A percentile compares a stretch with the other conserved stretches of the same genome.
Conservation (phyloP, 2,888 invertebrate genomes). For the Aspidiotus destructor region DNA sequence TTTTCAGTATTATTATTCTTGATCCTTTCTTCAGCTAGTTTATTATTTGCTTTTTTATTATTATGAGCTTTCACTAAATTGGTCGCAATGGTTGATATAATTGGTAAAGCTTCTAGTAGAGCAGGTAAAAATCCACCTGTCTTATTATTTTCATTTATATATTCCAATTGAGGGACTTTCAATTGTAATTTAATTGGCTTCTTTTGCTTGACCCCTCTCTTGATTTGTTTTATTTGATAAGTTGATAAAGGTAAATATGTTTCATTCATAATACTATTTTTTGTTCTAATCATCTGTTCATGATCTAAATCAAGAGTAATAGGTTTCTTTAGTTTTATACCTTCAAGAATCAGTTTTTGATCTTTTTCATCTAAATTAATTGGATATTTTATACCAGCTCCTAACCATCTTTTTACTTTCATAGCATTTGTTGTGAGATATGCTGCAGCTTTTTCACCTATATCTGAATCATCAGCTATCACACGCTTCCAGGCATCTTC, state of each 20-base stretch:
- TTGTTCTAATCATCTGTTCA: conserved; percentile 4
- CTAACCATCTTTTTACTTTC: conserved; percentile 30
- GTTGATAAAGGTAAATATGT: conserved; percentile 13
- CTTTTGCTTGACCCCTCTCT: conserved; percentile 3
- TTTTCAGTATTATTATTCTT: conserved; percentile 7
- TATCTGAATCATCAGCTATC: conserved; percentile 26
- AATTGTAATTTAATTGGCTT: conserved; percentile 4
- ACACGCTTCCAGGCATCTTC: conserved; percentile 33
- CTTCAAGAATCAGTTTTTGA: conserved; percentile 14
- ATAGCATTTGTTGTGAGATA: conserved; percentile 24
- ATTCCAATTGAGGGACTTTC: conserved; percentile 1
- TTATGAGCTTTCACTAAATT: conserved; percentile 8
- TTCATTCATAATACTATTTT: conserved; percentile 1
- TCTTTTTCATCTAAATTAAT: conserved; percentile 9
- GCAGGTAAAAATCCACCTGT: conserved; percentile 13
- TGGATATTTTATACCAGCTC: conserved; percentile 21
- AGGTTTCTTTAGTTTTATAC: conserved; percentile 6
- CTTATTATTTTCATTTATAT: conserved; percentile 1
- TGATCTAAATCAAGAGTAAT: conserved; percentile 4
- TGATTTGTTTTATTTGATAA: conserved; percentile 15
- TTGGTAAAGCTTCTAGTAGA: background rate
- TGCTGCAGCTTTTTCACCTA: conserved; percentile 27
- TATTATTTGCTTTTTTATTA: conserved; percentile 13
- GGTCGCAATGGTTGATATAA: conserved; percentile 1
- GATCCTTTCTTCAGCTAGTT: conserved; percentile 7